A percentile compares a stretch with the other conserved stretches of the same genome.
Evolutionary conservation across 2,113 vertebrate species (phyloP).

Genomic region (Hemibagrus wyckioides): DNA sequence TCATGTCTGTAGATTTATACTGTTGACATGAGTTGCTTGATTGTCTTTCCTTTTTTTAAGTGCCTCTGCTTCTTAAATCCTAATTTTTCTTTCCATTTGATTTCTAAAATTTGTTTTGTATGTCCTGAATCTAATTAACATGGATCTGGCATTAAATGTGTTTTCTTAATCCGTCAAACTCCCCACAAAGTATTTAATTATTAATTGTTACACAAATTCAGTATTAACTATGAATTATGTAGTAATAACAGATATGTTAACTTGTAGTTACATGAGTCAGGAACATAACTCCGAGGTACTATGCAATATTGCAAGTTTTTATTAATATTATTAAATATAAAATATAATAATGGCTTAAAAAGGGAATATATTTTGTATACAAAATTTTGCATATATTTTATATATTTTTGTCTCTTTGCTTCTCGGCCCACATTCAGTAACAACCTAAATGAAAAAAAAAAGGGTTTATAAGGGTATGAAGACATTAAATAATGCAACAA

Average conservation of each 20-base stretch:
- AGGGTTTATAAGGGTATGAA: neutral
- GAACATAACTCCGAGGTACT: no score
- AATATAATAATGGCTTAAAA: neutral
- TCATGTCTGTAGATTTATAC: neutral
- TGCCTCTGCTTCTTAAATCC: neutral
- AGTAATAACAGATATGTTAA: neutral
- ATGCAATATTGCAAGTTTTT: no score
- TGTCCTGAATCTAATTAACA: neutral
- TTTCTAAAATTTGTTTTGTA: neutral
- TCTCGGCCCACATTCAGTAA: neutral
- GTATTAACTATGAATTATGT: neutral
- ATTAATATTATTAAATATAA: no score
- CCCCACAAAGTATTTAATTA: neutral
- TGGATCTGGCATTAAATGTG: neutral
- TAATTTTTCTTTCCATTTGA: neutral
- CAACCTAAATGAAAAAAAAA: neutral
- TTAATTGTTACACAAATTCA: neutral
- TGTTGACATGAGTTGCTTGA: neutral
- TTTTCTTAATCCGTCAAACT: neutral
- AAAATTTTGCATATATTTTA: no score
- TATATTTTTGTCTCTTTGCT: slow-evolving; percentile 11
- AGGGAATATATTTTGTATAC: no score
- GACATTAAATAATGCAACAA: slow-evolving; percentile 52
- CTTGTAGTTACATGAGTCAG: neutral
- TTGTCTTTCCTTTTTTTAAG: neutral